Evolutionary conservation across 2,888 invertebrate genomes (phyloP).

Genomic region (Ischnura elegans): DNA sequence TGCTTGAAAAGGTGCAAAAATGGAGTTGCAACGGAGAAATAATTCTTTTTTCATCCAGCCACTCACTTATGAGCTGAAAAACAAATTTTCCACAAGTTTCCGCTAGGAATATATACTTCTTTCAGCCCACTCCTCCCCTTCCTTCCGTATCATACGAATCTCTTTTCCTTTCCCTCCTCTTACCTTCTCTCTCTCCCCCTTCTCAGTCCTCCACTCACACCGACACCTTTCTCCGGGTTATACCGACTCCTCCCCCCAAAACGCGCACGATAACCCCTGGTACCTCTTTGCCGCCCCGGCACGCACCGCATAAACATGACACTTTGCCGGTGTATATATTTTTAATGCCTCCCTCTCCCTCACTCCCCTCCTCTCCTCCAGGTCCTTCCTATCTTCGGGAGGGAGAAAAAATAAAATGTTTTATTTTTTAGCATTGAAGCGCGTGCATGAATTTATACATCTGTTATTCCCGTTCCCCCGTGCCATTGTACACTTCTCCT

Average conservation of each 20-base stretch:
- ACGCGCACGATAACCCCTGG: neutral
- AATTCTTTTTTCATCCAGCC: too few species aligned
- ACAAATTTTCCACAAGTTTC: too few species aligned
- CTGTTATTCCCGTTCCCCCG: neutral
- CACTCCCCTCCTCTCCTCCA: neutral
- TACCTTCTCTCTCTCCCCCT: neutral
- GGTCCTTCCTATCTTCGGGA: too few species aligned
- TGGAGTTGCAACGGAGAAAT: too few species aligned
- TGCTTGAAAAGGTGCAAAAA: too few species aligned
- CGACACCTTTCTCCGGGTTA: neutral
- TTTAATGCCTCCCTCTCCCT: slow-evolving; percentile 16
- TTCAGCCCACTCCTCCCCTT: neutral
- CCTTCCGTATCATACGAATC: neutral
- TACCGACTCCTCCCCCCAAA: neutral
- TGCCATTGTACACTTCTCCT: neutral
- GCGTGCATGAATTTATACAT: slow-evolving; percentile 9
- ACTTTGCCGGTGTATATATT: slow-evolving; percentile 41
- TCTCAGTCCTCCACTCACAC: neutral
- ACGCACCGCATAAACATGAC: slow-evolving; percentile 63
- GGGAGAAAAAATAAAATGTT: too few species aligned
- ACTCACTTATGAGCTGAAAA: too few species aligned
- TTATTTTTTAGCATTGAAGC: slow-evolving; percentile 40
- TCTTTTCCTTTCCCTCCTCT: neutral
- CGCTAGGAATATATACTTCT: too few species aligned
- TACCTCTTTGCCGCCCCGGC: slow-evolving; percentile 30